These are phyloP conservation scores for Cosmorhoe ocellata DNA, from an alignment of 2,888 invertebrate genomes.

Conservation along the genomic window DNA sequence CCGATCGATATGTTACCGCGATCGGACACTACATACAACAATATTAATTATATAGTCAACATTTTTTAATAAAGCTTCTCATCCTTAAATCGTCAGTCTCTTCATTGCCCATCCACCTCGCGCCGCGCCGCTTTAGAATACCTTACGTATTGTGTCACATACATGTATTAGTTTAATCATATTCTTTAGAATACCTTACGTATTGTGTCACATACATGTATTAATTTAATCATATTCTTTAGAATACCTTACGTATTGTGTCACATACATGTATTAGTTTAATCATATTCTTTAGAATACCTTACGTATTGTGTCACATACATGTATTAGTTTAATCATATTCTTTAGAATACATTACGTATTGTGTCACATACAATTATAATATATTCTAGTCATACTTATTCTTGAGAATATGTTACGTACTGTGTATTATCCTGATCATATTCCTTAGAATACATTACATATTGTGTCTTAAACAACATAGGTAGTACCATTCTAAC, in stretches of 20 bases:
- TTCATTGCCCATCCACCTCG: constrained; percentile 7
- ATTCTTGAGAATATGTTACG: too few relatives aligned
- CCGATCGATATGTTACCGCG: constrained; percentile 12
- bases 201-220: too few relatives aligned
- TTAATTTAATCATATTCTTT: too few relatives aligned
- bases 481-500: too few relatives aligned
- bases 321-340: too few relatives aligned
- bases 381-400: too few relatives aligned
- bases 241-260: constrained; percentile 19
- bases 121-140: constrained; percentile 10
- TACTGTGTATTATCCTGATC: too few relatives aligned
- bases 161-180: constrained; percentile 9
- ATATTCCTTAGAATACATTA: too few relatives aligned
- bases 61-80: constrained; percentile 11
- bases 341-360: constrained; percentile 19
- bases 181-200: too few relatives aligned
- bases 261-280: constrained; percentile 9
- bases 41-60: constrained; percentile 11
- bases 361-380: constrained; percentile 3
- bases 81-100: constrained; percentile 18
- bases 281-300: too few relatives aligned
- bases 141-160: constrained; percentile 15
- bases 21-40: background rate
- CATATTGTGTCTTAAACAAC: too few relatives aligned
- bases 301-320: too few relatives aligned